Evolutionary conservation across 2,113 vertebrate genomes (phyloP).

Genomic region (Pelodiscus sinensis): DNA sequence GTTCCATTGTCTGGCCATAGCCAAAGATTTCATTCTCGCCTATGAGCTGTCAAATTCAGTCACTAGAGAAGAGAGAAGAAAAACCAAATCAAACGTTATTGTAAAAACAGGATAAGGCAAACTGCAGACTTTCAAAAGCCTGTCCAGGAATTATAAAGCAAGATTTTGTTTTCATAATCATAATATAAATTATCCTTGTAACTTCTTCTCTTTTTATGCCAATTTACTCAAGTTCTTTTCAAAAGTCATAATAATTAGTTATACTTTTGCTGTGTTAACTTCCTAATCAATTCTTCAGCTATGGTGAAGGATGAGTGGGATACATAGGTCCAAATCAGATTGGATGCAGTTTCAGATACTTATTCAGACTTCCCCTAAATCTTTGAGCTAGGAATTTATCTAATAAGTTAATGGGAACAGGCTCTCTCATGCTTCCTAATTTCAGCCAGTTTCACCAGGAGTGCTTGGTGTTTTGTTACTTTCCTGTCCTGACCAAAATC

Average conservation of each 20-base stretch:
- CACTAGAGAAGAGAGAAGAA: not conserved
- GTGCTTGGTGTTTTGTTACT: not conserved
- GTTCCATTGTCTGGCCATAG: not conserved
- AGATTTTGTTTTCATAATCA: not conserved
- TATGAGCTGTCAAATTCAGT: not conserved
- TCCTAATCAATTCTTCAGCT: constrained; percentile 13
- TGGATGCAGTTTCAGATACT: not conserved
- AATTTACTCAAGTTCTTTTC: not conserved
- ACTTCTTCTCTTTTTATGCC: not conserved
- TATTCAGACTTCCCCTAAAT: constrained; percentile 43
- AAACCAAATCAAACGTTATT: not conserved
- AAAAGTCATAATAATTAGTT: not conserved
- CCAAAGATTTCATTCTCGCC: not conserved
- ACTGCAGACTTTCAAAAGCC: not conserved
- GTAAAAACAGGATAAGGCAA: not conserved
- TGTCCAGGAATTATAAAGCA: not conserved
- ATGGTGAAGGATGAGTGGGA: not conserved
- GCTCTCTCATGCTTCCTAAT: not conserved
- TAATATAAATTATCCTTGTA: not conserved
- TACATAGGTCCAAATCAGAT: constrained; percentile 13
- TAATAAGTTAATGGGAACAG: not conserved
- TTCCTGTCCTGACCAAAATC: not conserved
- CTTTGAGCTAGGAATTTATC: not conserved
- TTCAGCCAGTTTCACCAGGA: not conserved
- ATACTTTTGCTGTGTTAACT: not conserved